Base-by-base conservation (phyloP, 2,888 invertebrate genomes). In the Stomorhina lunata region DNA sequence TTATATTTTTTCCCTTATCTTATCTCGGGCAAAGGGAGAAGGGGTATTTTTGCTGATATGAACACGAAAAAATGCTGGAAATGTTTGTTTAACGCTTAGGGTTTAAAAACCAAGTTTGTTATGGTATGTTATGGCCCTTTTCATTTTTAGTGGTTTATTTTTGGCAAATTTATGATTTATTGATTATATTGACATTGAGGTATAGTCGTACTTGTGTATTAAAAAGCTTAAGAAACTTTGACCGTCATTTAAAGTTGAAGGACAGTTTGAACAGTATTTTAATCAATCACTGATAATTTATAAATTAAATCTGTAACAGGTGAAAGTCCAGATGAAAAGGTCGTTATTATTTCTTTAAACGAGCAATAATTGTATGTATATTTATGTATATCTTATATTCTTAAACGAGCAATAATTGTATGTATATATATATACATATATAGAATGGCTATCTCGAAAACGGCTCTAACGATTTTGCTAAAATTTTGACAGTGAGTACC, bases 111-210 rank as follows among this genome's bases (percentile, higher is more conserved):
- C 12, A 37, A 27, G 15, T 34, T n/a, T n/a, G n/a, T n/a, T n/a
- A 32, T 20, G 9, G 59, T 34, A 34, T 68, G 5, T 50, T 40
- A 17, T 69, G 25, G 57, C 7, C 34, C 22, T 59, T 22, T n/a
- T n/a, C n/a, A n/a, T n/a, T n/a, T n/a, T 37, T 22, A 20, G 0
- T 12, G 20, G 5, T 29, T 32, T 59, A 57, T 59, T 59, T 66
- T 57, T 25, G 71, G 29, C 40, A 17, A 15, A 68, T 48, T 32
- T 45, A 45, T 17, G 6, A 32, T 29, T 34, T 34, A 34, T 63
- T 37, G 61, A 72, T 71, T 48, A 71, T 22, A 20, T 57, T 48
- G 37, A 37, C 53, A 50, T 73, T 61, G 72, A 37, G 20, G 34
- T 12, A 5, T 6, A 6, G 32, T 9, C 32, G 5, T 4, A 32